These are phyloP conservation scores for Neotoxoptera formosana DNA, from an alignment of 1,140 invertebrate genomes.

Conservation along the genomic window DNA sequence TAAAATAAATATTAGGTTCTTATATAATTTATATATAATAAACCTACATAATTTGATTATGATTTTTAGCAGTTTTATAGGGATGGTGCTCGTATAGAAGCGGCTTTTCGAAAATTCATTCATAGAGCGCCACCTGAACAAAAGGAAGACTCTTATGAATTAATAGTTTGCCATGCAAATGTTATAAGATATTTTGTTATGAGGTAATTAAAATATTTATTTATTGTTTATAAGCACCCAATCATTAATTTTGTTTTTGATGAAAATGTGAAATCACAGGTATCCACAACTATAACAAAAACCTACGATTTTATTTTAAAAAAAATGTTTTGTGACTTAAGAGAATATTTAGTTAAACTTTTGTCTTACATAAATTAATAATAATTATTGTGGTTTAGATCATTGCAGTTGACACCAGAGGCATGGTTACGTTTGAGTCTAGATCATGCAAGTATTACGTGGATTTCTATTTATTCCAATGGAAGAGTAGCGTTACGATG, in stretches of 20 bases:
- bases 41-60: background rate
- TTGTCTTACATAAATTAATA: background rate
- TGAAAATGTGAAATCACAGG: background rate
- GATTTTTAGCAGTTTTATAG: slow-evolving; percentile 84
- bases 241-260: background rate
- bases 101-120: slow-evolving; percentile 93
- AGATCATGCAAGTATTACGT: slow-evolving; percentile 93
- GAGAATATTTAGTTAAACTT: background rate
- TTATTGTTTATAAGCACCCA: background rate
- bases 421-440: slow-evolving; percentile 93
- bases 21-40: background rate
- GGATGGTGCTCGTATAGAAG: slow-evolving; percentile 96
- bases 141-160: slow-evolving; percentile 84
- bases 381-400: slow-evolving; percentile 70
- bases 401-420: slow-evolving; percentile 96
- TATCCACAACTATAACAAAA: background rate
- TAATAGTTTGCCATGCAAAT: slow-evolving; percentile 97
- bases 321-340: background rate
- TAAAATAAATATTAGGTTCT: background rate
- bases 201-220: slow-evolving; percentile 70
- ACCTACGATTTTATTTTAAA: background rate
- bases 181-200: slow-evolving; percentile 98
- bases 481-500: slow-evolving; percentile 83
- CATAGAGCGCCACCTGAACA: slow-evolving; percentile 85
- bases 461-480: slow-evolving; percentile 83